Conservation (phyloP, 2,797 vertebrate genomes). For the Enteromius afrohamiltoni region DNA sequence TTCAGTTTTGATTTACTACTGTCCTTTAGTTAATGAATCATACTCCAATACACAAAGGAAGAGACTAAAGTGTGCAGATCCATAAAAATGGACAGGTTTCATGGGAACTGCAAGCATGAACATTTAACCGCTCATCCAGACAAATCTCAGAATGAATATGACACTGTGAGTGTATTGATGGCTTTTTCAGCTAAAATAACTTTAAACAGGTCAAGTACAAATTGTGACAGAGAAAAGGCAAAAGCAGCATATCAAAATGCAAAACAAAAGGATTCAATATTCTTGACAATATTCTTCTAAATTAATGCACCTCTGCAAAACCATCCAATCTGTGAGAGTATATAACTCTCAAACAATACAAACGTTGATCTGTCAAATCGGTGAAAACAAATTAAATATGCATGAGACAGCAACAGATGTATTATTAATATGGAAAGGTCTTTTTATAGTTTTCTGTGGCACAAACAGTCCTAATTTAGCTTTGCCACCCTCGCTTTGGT, state of each 20-base stretch:
- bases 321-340: background rate
- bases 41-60: background rate
- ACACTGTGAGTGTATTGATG: conserved; percentile 24
- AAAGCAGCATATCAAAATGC: conserved; percentile 1
- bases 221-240: conserved; percentile 15
- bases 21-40: conserved; percentile 2
- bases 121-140: conserved; percentile 32
- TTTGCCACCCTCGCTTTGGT: background rate
- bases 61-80: conserved; percentile 1
- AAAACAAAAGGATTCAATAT: background rate
- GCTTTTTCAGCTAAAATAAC: conserved; percentile 33
- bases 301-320: background rate
- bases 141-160: conserved; percentile 33
- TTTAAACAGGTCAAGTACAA: conserved; percentile 9
- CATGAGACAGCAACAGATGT: background rate
- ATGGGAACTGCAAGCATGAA: conserved; percentile 6
- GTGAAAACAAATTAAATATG: background rate
- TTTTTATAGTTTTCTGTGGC: background rate
- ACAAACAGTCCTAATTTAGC: background rate
- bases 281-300: conserved; percentile 1
- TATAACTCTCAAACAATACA: conserved; percentile 15
- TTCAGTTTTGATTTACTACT: conserved; percentile 26
- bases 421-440: background rate
- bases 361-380: background rate
- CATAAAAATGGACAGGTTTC: conserved; percentile 4